phyloP scores from a whole-genome alignment of 1,140 invertebrate genomes.

The Anastrepha ludens region DNA sequence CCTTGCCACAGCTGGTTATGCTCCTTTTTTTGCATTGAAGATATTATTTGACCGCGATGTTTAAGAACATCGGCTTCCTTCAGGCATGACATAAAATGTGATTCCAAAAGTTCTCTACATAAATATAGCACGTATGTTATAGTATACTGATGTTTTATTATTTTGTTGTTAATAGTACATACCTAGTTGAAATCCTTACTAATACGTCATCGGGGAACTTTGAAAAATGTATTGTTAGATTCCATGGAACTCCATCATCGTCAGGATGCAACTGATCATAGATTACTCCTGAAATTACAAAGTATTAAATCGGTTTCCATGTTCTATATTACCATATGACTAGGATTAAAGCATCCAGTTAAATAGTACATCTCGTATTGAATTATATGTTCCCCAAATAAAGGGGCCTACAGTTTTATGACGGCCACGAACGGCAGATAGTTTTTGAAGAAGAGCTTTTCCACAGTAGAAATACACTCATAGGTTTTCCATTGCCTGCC shows the following conservation, averaged over 20 bases:
- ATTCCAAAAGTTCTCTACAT: constrained; percentile 91
- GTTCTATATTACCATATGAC: too few species aligned
- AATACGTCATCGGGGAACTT: constrained; percentile 89
- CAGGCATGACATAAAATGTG: constrained; percentile 94
- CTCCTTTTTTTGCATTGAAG: constrained; percentile 97
- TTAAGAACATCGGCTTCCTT: constrained; percentile 99
- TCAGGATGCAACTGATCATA: constrained; percentile 86
- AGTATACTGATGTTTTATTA: neutral
- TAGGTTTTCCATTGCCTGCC: too few species aligned
- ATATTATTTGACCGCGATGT: constrained; percentile 92
- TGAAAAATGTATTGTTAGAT: constrained; percentile 95
- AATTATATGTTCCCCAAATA: too few species aligned
- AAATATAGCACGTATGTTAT: neutral
- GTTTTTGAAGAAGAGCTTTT: too few species aligned
- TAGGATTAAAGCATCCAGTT: too few species aligned
- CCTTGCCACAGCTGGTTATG: constrained; percentile 97
- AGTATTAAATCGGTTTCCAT: too few species aligned
- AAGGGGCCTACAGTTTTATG: too few species aligned
- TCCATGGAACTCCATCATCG: constrained; percentile 91
- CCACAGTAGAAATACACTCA: too few species aligned
- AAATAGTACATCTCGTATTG: too few species aligned
- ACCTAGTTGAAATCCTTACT: constrained; percentile 87
- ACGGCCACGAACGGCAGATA: too few species aligned
- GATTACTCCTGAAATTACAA: constrained; percentile 78
- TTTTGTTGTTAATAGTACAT: neutral